Evolutionary conservation across 1,140 invertebrate species (phyloP).

Genomic region (Drosophila pseudoobscura): DNA sequence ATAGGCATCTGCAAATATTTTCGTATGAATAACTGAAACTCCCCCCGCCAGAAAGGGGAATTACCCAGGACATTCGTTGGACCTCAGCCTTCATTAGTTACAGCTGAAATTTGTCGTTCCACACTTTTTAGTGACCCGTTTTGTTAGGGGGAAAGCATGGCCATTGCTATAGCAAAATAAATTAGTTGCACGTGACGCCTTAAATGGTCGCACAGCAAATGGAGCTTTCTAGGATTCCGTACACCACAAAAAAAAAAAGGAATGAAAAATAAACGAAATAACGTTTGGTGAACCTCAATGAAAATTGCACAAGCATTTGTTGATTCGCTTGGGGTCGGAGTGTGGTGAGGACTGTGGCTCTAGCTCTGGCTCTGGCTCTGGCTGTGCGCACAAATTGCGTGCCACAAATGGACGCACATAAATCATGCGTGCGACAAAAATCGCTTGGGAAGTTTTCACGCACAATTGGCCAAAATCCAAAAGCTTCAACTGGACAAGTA

Average conservation of each 20-base stretch:
- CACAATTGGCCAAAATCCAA: conserved; percentile 52
- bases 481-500: conserved; percentile 6
- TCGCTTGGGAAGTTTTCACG: conserved; percentile 55
- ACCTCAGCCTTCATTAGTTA: too few relatives aligned
- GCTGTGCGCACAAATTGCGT: conserved; percentile 45
- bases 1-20: neutral
- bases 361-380: neutral
- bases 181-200: conserved; percentile 63
- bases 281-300: conserved; percentile 27
- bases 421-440: conserved; percentile 65
- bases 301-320: conserved; percentile 57
- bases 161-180: conserved; percentile 32
- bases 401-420: conserved; percentile 60
- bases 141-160: neutral
- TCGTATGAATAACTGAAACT: too few relatives aligned
- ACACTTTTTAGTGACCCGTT: neutral
- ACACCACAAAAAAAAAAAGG: neutral
- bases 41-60: too few relatives aligned
- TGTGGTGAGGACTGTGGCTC: neutral
- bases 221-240: conserved; percentile 18
- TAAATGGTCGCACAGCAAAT: conserved; percentile 35
- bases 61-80: conserved; percentile 2
- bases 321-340: conserved; percentile 45
- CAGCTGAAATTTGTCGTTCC: too few relatives aligned
- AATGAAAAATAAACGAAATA: conserved; percentile 2